phyloP scores from a whole-genome alignment of 2,113 vertebrate species.

The Alexandromys fortis region DNA sequence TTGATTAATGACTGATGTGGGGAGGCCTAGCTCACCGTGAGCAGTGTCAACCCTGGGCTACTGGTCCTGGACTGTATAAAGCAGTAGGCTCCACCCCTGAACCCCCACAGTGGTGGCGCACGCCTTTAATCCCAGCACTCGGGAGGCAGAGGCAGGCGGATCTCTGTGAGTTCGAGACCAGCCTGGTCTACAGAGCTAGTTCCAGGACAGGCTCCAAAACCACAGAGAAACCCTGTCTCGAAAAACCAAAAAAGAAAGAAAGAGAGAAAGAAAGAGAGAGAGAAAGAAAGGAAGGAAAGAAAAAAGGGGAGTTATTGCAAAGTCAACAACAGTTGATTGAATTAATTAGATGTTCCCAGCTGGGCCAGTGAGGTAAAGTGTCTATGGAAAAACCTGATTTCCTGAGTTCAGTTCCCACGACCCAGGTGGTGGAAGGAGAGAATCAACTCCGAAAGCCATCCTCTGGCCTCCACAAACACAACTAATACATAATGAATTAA shows the following conservation, averaged over 20 bases:
- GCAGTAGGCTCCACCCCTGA: no score
- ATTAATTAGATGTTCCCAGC: neutral
- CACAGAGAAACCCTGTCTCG: no score
- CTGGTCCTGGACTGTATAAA: no score
- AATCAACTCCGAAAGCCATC: neutral
- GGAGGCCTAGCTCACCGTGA: neutral
- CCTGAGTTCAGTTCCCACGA: neutral
- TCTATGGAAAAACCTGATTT: neutral
- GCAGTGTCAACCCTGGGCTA: neutral
- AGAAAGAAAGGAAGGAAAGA: no score
- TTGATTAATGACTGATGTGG: neutral
- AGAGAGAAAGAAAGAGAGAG: no score
- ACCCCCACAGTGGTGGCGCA: no score
- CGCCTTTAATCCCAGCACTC: no score
- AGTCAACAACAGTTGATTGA: neutral
- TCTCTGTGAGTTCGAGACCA: no score
- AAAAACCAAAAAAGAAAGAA: no score
- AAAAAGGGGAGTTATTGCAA: neutral
- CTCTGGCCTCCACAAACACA: neutral
- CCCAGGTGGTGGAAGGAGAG: neutral
- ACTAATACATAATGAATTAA: neutral
- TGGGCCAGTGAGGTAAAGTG: neutral
- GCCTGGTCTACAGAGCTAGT: no score
- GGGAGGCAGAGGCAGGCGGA: no score
- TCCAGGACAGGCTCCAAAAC: no score